Conservation (phyloP, 2,888 invertebrate species). For the Cabera pusaria region DNA sequence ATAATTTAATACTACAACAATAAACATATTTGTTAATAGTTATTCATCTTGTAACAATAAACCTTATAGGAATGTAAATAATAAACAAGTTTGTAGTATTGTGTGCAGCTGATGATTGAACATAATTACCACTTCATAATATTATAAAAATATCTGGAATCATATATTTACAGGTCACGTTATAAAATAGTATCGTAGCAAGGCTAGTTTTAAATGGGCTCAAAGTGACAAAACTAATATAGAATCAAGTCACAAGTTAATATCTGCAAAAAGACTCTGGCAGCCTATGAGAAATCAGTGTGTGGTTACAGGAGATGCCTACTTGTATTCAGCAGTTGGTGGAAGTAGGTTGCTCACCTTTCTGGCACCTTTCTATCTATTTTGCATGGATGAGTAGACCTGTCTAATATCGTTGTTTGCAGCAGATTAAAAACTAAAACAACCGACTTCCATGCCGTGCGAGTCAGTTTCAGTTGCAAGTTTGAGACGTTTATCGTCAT, state of each 20-base stretch:
- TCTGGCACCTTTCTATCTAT: too few species aligned
- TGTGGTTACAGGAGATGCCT: too few species aligned
- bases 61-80: conserved; percentile 44
- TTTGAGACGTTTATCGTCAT: too few species aligned
- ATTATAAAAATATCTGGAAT: conserved; percentile 27
- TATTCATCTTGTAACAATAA: conserved; percentile 33
- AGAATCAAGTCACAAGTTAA: conserved; percentile 21
- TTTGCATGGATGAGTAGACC: too few species aligned
- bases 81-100: conserved; percentile 22
- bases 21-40: conserved; percentile 20
- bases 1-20: conserved; percentile 24
- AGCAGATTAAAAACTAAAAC: too few species aligned
- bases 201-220: conserved; percentile 15
- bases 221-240: conserved; percentile 17
- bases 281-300: too few species aligned
- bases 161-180: conserved; percentile 30
- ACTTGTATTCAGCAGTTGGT: too few species aligned
- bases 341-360: too few species aligned
- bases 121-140: conserved; percentile 27
- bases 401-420: too few species aligned
- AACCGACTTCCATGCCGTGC: too few species aligned
- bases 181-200: conserved; percentile 19
- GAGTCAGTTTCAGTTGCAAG: too few species aligned
- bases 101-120: conserved; percentile 27
- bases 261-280: too few species aligned